phyloP scores from a whole-genome alignment of 2,888 invertebrate species.

The Scaptomyza polygonia region DNA sequence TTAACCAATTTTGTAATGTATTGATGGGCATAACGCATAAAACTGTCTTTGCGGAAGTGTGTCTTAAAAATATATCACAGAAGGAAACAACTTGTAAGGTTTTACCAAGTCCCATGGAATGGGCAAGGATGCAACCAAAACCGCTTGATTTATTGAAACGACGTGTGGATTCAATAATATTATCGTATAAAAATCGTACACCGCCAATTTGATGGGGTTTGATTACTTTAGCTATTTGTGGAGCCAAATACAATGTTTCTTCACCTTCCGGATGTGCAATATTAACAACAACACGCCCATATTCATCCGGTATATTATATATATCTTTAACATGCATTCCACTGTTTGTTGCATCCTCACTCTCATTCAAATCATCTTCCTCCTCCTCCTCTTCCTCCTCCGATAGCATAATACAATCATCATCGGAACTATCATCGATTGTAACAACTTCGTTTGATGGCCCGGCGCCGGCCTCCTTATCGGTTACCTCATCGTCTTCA shows the following conservation, averaged over 20 bases:
- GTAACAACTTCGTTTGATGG: slow-evolving; percentile 86
- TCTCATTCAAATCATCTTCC: slow-evolving; percentile 88
- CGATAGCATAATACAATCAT: slow-evolving; percentile 94
- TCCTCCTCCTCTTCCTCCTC: slow-evolving; percentile 93
- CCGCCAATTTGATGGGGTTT: slow-evolving; percentile 99
- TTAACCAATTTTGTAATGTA: slow-evolving; percentile 98
- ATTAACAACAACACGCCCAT: slow-evolving; percentile 96
- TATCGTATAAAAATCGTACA: slow-evolving; percentile 97
- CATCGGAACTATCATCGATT: slow-evolving; percentile 90
- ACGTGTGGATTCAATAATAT: slow-evolving; percentile 96
- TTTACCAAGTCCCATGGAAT: slow-evolving; percentile 99
- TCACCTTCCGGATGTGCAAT: slow-evolving; percentile 96
- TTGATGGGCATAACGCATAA: slow-evolving; percentile 99
- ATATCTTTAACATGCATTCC: slow-evolving; percentile 97
- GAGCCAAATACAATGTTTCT: slow-evolving; percentile 95
- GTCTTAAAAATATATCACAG: slow-evolving; percentile 96
- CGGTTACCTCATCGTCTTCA: slow-evolving; percentile 47
- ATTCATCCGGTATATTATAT: slow-evolving; percentile 95
- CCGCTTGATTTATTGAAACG: slow-evolving; percentile 94
- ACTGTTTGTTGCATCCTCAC: slow-evolving; percentile 94
- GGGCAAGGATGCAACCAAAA: slow-evolving; percentile 98
- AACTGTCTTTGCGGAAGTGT: slow-evolving; percentile 94
- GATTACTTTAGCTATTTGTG: slow-evolving; percentile 94
- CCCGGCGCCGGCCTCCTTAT: slow-evolving; percentile 57
- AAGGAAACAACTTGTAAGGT: slow-evolving; percentile 98